phyloP scores from a whole-genome alignment of 1,140 invertebrate genomes.

The Spodoptera frugiperda region DNA sequence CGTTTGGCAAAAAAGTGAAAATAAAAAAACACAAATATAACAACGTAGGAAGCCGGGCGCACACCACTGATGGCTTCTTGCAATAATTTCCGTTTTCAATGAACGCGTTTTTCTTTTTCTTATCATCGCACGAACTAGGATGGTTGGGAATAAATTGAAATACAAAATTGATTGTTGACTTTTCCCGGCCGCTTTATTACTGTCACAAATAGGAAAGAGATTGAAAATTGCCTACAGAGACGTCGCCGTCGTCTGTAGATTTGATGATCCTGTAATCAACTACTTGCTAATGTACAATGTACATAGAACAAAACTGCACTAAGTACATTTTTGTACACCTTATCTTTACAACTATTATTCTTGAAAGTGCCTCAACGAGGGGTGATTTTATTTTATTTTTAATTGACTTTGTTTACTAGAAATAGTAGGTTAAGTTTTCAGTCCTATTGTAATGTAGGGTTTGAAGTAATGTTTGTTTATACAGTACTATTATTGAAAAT shows the following conservation, averaged over 20 bases:
- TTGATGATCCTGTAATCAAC: slow-evolving; percentile 64
- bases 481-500: too few relatives aligned
- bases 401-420: too few relatives aligned
- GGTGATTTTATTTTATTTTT: too few relatives aligned
- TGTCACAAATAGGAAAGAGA: slow-evolving; percentile 85
- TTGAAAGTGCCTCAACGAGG: too few relatives aligned
- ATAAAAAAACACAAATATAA: slow-evolving; percentile 66
- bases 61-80: slow-evolving; percentile 85
- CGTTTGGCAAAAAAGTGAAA: slow-evolving; percentile 67
- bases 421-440: too few relatives aligned
- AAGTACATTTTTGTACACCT: too few relatives aligned
- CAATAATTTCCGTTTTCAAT: slow-evolving; percentile 87
- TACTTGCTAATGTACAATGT: slow-evolving; percentile 31
- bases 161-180: slow-evolving; percentile 87
- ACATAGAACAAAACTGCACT: too few relatives aligned
- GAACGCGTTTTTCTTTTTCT: slow-evolving; percentile 85
- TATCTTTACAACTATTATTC: too few relatives aligned
- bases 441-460: too few relatives aligned
- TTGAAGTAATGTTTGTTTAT: too few relatives aligned
- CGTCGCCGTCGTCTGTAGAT: slow-evolving; percentile 59
- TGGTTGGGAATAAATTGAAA: slow-evolving; percentile 86
- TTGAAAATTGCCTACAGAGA: slow-evolving; percentile 83
- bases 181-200: slow-evolving; percentile 85
- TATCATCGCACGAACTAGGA: slow-evolving; percentile 85
- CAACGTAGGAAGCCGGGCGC: slow-evolving; percentile 76